A percentile compares a stretch with the other conserved stretches of the same genome.
These are phyloP conservation scores for Dipodomys ordii DNA, from an alignment of 2,113 vertebrate genomes.

Conservation along the genomic window DNA sequence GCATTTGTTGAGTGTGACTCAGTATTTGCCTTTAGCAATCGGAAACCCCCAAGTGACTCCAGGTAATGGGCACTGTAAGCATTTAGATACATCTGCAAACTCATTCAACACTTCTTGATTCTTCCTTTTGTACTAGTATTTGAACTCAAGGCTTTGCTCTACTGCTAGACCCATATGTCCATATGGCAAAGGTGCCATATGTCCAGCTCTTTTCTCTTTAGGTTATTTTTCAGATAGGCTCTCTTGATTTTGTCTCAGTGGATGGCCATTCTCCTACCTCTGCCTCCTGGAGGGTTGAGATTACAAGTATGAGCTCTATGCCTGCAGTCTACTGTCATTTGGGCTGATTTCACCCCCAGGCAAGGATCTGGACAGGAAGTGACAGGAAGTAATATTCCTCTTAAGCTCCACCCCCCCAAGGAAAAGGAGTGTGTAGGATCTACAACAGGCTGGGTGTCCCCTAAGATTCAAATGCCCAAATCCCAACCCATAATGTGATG, in stretches of 20 bases:
- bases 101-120: neutral
- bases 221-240: too few species aligned
- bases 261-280: too few species aligned
- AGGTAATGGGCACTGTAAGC: neutral
- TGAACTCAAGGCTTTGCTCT: too few species aligned
- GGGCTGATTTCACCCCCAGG: neutral
- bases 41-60: neutral
- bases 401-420: neutral
- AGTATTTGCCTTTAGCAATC: neutral
- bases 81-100: neutral
- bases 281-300: too few species aligned
- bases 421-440: too few species aligned
- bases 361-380: neutral
- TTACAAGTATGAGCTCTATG: too few species aligned
- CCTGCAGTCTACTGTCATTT: fast-evolving
- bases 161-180: too few species aligned
- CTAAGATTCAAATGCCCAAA: neutral
- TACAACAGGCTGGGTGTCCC: neutral
- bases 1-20: neutral
- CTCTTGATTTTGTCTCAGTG: too few species aligned
- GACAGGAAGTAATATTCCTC: neutral
- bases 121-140: neutral
- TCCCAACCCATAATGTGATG: neutral
- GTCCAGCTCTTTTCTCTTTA: too few species aligned
- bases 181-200: too few species aligned